Evolutionary conservation across 1,140 invertebrate genomes (phyloP).

Genomic region (Trinorchestia longiramus): DNA sequence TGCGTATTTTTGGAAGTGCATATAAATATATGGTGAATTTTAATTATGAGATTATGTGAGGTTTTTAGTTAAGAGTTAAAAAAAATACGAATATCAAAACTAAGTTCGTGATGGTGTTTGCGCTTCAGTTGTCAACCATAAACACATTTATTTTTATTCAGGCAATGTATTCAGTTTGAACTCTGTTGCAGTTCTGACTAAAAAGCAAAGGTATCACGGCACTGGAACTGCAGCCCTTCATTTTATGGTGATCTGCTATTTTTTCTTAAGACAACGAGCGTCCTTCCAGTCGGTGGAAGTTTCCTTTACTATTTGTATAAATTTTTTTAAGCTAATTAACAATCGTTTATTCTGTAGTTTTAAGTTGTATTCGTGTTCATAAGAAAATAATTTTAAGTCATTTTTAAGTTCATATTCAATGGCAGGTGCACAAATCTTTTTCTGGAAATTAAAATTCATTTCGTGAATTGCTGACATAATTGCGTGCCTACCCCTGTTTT

Average conservation of each 20-base stretch:
- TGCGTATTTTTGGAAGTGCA: background rate
- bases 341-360: conserved; percentile 23
- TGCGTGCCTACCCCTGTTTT: background rate
- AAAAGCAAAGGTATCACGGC: background rate
- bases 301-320: conserved; percentile 35
- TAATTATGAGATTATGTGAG: background rate
- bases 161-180: background rate
- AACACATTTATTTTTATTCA: background rate
- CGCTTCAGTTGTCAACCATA: background rate
- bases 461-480: background rate
- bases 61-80: background rate
- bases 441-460: background rate
- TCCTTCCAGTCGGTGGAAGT: background rate
- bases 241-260: background rate
- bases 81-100: background rate
- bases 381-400: conserved; percentile 1
- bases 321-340: conserved; percentile 44
- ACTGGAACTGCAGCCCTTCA: background rate
- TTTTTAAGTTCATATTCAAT: background rate
- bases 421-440: background rate
- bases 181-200: background rate
- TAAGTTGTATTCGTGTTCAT: conserved; percentile 20
- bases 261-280: background rate
- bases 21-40: background rate
- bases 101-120: background rate